Conservation (phyloP, 2,888 invertebrate genomes). For the Arrhopalites spinosus region DNA sequence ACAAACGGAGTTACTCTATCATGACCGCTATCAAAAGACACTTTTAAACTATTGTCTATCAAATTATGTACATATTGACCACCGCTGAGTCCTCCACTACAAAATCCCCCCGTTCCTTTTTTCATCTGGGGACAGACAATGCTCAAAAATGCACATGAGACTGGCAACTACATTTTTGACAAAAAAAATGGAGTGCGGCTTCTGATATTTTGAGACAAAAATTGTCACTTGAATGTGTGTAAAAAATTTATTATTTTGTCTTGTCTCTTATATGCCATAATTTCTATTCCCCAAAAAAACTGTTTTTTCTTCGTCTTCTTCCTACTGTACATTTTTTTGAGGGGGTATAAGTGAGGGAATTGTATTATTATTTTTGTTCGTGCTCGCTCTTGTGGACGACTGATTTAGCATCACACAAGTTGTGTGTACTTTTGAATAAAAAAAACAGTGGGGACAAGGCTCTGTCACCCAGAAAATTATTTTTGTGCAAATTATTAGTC, state of each 20-base stretch:
- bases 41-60: conserved; percentile 20
- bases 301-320: conserved; percentile 5
- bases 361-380: conserved; percentile 37
- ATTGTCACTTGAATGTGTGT: neutral
- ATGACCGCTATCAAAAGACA: conserved; percentile 26
- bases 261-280: neutral
- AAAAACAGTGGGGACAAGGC: neutral
- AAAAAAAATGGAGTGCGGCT: too few species aligned
- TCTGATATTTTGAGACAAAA: neutral
- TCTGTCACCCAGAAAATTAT: conserved; percentile 10
- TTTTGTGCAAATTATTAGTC: conserved; percentile 1
- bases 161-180: too few species aligned
- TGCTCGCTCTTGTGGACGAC: conserved; percentile 44
- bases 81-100: neutral
- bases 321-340: conserved; percentile 4
- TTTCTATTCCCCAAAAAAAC: conserved; percentile 11
- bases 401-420: conserved; percentile 21
- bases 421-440: neutral
- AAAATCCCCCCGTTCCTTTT: neutral
- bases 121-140: neutral
- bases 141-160: too few species aligned
- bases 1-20: conserved; percentile 39
- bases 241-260: neutral
- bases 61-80: conserved; percentile 20
- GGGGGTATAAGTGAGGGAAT: conserved; percentile 12